These are phyloP conservation scores for Oreotrochilus melanogaster DNA, from an alignment of 2,113 vertebrate genomes.

Conservation along the genomic window DNA sequence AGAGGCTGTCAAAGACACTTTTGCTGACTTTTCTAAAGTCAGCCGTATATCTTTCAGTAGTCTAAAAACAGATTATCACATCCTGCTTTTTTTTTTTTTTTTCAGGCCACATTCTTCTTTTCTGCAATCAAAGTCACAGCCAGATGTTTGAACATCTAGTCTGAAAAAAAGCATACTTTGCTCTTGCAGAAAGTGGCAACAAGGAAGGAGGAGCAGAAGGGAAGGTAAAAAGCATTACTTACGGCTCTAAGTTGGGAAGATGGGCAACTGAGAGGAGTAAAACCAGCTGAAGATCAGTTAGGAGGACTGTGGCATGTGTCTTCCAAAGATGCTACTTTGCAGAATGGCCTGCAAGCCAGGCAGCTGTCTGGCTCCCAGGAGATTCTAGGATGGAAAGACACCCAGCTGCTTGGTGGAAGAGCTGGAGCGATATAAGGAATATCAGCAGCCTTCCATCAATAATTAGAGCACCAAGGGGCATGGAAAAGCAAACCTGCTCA, in stretches of 20 bases:
- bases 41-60: neutral
- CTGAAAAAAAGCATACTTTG: neutral
- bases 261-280: neutral
- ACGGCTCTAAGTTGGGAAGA: neutral
- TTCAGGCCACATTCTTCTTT: neutral
- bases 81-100: neutral
- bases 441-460: neutral
- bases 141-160: neutral
- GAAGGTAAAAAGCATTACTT: neutral
- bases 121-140: neutral
- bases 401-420: neutral
- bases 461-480: neutral
- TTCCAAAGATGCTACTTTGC: neutral
- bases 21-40: neutral
- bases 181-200: neutral
- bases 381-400: neutral
- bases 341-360: neutral
- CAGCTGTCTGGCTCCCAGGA: neutral
- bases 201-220: neutral
- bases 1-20: neutral
- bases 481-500: neutral
- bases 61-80: neutral
- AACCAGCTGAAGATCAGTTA: neutral
- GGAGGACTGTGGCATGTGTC: neutral
- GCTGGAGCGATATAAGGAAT: neutral